phyloP scores from a whole-genome alignment of 1,140 invertebrate species.

The Luehdorfia chinensis region DNA sequence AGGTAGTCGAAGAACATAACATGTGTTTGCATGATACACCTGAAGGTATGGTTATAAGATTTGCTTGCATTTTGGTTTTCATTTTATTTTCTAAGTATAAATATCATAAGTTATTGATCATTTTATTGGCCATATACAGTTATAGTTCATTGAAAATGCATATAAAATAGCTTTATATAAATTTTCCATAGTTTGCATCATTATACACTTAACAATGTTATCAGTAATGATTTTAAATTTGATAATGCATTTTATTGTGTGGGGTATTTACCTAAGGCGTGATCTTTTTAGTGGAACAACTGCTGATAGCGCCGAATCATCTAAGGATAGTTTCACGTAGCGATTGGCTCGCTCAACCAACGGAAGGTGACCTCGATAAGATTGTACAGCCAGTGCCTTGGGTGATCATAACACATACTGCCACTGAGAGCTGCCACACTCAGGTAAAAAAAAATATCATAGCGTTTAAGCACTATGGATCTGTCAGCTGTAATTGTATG shows the following conservation, averaged over 20 bases:
- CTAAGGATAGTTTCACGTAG: constrained; percentile 54
- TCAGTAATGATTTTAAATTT: too few species aligned
- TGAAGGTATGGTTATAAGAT: too few species aligned
- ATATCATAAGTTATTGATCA: too few species aligned
- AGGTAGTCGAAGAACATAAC: background rate
- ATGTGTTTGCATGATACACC: background rate
- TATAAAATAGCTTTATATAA: too few species aligned
- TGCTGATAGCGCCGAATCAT: constrained; percentile 49
- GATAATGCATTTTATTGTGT: too few species aligned
- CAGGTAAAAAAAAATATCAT: constrained; percentile 50
- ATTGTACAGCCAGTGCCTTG: constrained; percentile 68
- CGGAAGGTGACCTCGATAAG: constrained; percentile 48
- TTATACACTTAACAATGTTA: too few species aligned
- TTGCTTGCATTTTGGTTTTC: too few species aligned
- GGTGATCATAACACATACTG: constrained; percentile 78
- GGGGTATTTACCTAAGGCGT: too few species aligned
- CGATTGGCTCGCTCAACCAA: constrained; percentile 81
- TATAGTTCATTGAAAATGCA: too few species aligned
- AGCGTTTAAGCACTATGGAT: background rate
- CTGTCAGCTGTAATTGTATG: background rate
- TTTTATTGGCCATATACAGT: too few species aligned
- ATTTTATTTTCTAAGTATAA: too few species aligned
- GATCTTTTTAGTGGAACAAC: constrained; percentile 45
- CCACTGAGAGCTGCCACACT: constrained; percentile 66
- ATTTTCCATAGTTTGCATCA: too few species aligned